A percentile compares a stretch with the other conserved stretches of the same genome.
Conservation (phyloP, 2,113 vertebrate species). For the Nematolebias whitei region DNA sequence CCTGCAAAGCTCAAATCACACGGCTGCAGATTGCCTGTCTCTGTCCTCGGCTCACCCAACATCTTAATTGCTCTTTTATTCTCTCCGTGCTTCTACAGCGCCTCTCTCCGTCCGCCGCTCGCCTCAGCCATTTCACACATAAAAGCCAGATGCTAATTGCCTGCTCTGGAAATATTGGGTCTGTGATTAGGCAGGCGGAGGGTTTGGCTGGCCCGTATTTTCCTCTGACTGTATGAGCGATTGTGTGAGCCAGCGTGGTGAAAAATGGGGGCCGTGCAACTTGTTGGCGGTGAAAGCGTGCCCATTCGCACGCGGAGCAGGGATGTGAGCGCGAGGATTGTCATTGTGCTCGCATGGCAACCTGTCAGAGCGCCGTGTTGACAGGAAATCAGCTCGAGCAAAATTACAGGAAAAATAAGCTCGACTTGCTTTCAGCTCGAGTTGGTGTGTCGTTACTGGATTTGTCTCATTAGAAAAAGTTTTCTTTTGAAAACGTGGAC, state of each 20-base stretch:
- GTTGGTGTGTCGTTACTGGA: constrained; percentile 22
- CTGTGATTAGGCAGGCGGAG: constrained; percentile 71
- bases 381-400: constrained; percentile 51
- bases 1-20: constrained; percentile 76
- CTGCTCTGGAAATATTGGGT: constrained; percentile 77
- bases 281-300: constrained; percentile 33
- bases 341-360: constrained; percentile 61
- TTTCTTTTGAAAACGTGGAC: constrained; percentile 16
- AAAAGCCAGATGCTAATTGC: constrained; percentile 78
- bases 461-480: constrained; percentile 28
- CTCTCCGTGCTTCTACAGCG: constrained; percentile 65
- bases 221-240: constrained; percentile 42
- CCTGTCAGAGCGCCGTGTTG: constrained; percentile 54
- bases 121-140: constrained; percentile 70
- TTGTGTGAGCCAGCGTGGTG: constrained; percentile 33
- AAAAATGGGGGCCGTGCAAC: constrained; percentile 1
- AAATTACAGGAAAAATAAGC: constrained; percentile 61
- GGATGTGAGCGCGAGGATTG: constrained; percentile 36
- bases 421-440: constrained; percentile 40
- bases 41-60: constrained; percentile 75
- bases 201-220: constrained; percentile 60
- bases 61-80: constrained; percentile 83
- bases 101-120: constrained; percentile 60
- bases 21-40: constrained; percentile 76
- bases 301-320: constrained; percentile 33